Evolutionary conservation across 2,888 invertebrate species (phyloP).

Genomic region (Syritta pipiens): DNA sequence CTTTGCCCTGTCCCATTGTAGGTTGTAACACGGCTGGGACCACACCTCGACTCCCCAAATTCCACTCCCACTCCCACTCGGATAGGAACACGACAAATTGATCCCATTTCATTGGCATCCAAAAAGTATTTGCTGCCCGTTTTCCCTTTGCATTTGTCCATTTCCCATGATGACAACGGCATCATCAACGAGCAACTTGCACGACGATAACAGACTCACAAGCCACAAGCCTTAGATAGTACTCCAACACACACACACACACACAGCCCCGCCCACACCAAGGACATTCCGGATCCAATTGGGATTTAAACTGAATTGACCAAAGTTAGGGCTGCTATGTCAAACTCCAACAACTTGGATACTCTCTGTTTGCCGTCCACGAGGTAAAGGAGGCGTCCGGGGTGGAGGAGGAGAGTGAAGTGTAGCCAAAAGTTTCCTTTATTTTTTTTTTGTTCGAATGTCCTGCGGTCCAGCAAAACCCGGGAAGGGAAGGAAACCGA

Average conservation of each 20-base stretch:
- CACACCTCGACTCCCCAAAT: background rate
- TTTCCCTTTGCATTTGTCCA: slow-evolving; percentile 28
- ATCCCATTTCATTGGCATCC: slow-evolving; percentile 53
- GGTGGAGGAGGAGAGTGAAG: no score
- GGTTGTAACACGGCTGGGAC: no score
- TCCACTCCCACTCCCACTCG: background rate
- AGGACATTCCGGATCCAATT: slow-evolving; percentile 25
- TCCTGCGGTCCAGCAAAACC: background rate
- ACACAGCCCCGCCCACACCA: background rate
- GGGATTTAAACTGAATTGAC: slow-evolving; percentile 57
- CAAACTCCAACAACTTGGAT: slow-evolving; percentile 34
- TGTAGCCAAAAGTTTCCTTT: background rate
- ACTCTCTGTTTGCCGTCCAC: slow-evolving; percentile 1
- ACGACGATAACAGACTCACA: slow-evolving; percentile 31
- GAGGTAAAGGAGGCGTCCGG: slow-evolving; percentile 18
- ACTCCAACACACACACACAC: slow-evolving; percentile 6
- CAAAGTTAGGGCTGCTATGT: slow-evolving; percentile 40
- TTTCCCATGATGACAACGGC: slow-evolving; percentile 58
- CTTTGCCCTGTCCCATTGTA: background rate
- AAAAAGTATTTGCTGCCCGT: slow-evolving; percentile 57
- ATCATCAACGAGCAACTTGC: slow-evolving; percentile 58
- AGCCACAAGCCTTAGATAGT: slow-evolving; percentile 36
- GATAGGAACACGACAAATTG: slow-evolving; percentile 52
- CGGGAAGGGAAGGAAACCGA: background rate
- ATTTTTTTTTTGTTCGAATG: background rate